Evolutionary conservation across 2,797 vertebrate genomes (phyloP).

Genomic region (Avahi laniger): DNA sequence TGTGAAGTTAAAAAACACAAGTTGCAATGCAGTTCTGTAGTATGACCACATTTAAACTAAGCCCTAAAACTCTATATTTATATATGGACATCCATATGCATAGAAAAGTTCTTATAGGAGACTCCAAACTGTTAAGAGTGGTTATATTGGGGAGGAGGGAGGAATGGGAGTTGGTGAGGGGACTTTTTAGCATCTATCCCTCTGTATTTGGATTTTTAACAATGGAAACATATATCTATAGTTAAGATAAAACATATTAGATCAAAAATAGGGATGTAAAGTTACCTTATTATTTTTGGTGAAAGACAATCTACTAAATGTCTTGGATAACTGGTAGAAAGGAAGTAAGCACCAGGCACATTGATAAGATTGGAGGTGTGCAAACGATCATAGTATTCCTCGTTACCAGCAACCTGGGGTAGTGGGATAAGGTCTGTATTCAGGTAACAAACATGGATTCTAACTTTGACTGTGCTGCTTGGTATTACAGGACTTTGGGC

Average conservation of each 20-base stretch:
- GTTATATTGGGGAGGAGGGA: background rate
- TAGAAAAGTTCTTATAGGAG: background rate
- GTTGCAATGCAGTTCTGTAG: background rate
- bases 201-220: background rate
- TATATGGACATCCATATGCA: background rate
- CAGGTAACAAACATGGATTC: background rate
- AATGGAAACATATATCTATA: background rate
- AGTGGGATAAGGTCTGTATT: background rate
- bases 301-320: background rate
- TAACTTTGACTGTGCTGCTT: background rate
- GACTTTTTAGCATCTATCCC: background rate
- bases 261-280: background rate
- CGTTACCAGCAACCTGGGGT: no score
- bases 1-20: background rate
- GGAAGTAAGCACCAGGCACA: background rate
- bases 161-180: background rate
- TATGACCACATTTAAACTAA: background rate
- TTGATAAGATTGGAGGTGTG: background rate
- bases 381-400: background rate
- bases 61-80: background rate
- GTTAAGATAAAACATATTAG: background rate
- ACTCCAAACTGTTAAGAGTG: background rate
- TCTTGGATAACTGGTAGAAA: background rate
- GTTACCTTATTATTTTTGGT: background rate
- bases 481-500: background rate